phyloP scores from a whole-genome alignment of 2,797 vertebrate species.

The Erpetoichthys calabaricus region DNA sequence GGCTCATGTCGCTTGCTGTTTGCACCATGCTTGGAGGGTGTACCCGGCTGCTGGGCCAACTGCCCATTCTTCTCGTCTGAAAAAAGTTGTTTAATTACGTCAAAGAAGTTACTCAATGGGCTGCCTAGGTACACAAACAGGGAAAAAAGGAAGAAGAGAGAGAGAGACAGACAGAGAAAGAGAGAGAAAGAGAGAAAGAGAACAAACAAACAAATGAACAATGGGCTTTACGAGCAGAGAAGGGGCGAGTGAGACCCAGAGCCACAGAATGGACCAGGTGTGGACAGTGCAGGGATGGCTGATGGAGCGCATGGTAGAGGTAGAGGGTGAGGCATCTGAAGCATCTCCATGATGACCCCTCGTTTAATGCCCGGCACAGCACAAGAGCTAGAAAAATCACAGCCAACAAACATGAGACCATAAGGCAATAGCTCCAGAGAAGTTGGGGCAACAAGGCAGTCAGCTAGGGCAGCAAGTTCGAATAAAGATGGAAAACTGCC shows the following conservation, averaged over 20 bases:
- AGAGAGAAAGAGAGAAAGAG: slow-evolving; percentile 42
- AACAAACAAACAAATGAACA: slow-evolving; percentile 78
- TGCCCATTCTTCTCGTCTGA: slow-evolving; percentile 99
- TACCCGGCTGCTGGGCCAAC: slow-evolving; percentile 73
- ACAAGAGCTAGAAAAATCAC: no score
- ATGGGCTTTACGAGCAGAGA: slow-evolving; percentile 51
- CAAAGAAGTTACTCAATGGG: slow-evolving; percentile 98
- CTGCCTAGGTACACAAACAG: slow-evolving; percentile 86
- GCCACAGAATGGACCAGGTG: slow-evolving; percentile 22
- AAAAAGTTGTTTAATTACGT: slow-evolving; percentile 99
- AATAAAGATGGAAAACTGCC: no score
- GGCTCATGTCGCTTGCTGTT: slow-evolving; percentile 71
- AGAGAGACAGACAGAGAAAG: slow-evolving; percentile 18
- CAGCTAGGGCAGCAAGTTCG: no score
- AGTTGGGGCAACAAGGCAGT: not conserved
- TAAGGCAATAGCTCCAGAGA: not conserved
- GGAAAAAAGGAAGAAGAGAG: slow-evolving; percentile 51
- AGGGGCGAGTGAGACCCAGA: slow-evolving; percentile 36
- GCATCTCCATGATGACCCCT: no score
- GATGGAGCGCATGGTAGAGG: slow-evolving; percentile 16
- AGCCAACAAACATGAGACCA: slow-evolving; percentile 27
- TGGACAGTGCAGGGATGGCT: not conserved
- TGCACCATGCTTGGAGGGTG: slow-evolving; percentile 76
- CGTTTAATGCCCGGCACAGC: no score
- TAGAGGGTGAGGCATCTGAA: slow-evolving; percentile 17